These are phyloP conservation scores for Abrostola tripartita DNA, from an alignment of 2,888 invertebrate genomes.

Conservation along the genomic window DNA sequence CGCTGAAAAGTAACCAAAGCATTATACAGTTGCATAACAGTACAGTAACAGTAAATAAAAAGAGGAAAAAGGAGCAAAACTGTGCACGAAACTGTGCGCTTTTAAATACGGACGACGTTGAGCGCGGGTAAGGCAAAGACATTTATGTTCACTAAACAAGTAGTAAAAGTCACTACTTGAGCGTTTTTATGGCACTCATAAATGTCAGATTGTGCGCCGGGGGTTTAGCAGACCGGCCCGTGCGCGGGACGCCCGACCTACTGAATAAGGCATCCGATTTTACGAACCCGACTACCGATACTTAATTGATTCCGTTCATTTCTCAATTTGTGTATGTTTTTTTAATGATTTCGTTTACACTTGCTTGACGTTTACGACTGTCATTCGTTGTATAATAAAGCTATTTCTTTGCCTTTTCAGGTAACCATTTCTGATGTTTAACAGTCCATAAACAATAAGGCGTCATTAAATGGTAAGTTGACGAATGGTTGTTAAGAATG, in stretches of 20 bases:
- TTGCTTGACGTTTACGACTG: slow-evolving; percentile 61
- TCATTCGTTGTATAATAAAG: slow-evolving; percentile 67
- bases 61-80: slow-evolving; percentile 84
- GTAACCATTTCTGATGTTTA: slow-evolving; percentile 73
- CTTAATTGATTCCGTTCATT: slow-evolving; percentile 81
- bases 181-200: slow-evolving; percentile 89
- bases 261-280: slow-evolving; percentile 64
- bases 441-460: slow-evolving; percentile 66
- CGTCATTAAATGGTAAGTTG: slow-evolving; percentile 75
- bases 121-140: slow-evolving; percentile 88
- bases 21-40: slow-evolving; percentile 88
- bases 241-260: slow-evolving; percentile 63
- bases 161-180: slow-evolving; percentile 89
- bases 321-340: slow-evolving; percentile 68
- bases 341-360: slow-evolving; percentile 58
- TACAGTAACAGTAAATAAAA: slow-evolving; percentile 86
- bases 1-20: slow-evolving; percentile 87
- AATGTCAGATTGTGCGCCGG: slow-evolving; percentile 88
- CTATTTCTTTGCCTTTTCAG: slow-evolving; percentile 74
- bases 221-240: slow-evolving; percentile 79
- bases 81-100: slow-evolving; percentile 86
- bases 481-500: slow-evolving; percentile 46
- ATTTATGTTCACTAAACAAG: slow-evolving; percentile 90
- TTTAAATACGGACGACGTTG: slow-evolving; percentile 88
- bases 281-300: slow-evolving; percentile 61